These are phyloP conservation scores for Chaenocephalus aceratus DNA, from an alignment of 2,113 vertebrate genomes.

Conservation along the genomic window DNA sequence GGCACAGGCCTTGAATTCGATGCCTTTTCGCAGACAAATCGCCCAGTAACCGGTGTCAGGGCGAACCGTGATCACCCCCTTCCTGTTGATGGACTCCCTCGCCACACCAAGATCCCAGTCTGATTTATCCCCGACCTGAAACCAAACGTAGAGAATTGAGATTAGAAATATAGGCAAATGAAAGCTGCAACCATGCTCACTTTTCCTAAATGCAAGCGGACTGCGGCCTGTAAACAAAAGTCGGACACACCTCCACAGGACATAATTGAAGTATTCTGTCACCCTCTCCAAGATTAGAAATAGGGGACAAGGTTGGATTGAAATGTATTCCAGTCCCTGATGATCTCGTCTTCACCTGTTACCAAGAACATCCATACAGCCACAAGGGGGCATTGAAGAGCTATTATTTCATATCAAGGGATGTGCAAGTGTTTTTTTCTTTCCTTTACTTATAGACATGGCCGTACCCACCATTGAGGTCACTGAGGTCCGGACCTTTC, in stretches of 20 bases:
- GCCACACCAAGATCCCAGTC: constrained; percentile 78
- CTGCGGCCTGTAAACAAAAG: background rate
- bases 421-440: background rate
- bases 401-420: background rate
- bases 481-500: no score
- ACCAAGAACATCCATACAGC: background rate
- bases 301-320: background rate
- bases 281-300: background rate
- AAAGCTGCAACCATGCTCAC: background rate
- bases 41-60: constrained; percentile 76
- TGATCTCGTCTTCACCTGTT: background rate
- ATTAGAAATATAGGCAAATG: background rate
- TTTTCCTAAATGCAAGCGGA: background rate
- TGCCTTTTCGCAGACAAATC: constrained; percentile 43
- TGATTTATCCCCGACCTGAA: constrained; percentile 70
- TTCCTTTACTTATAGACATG: no score
- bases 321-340: background rate
- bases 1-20: constrained; percentile 53
- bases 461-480: no score
- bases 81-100: constrained; percentile 70
- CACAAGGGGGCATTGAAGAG: background rate
- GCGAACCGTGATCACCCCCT: constrained; percentile 58
- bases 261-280: background rate
- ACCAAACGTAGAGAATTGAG: background rate
- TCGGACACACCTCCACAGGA: background rate